Base-by-base conservation (phyloP, 2,797 vertebrate species). In the Catharus ustulatus region DNA sequence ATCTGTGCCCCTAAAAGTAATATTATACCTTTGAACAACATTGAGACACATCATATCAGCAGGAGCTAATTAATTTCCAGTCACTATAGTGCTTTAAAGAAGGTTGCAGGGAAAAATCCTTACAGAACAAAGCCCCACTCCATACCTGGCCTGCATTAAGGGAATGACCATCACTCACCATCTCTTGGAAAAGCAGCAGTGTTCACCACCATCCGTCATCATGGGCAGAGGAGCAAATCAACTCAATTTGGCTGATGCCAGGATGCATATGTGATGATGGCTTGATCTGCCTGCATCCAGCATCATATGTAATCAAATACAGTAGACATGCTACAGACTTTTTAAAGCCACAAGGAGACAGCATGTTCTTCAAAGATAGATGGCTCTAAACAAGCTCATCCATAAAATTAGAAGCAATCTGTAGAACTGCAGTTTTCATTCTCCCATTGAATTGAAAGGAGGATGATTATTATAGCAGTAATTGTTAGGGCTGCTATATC, bases 381-480 rank as follows among this genome's bases (percentile, higher is more conserved):
- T 30, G 16, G 58, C 55, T 89, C 86, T 87, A 76, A 90, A 93
- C 32, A 95, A 94, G 77, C 26, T 87, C 67, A 55, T 54, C 84
- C 29, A 94, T 81, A 94, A 94, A 93, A 96, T 93, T 63, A 95
- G 80, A 89, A 89, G 62, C 68, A 85, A 80, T 81, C 36, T 71
- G 63, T 58, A 89, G 69, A 85, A 64, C 63, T 75, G 54, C 23
- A 82, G 85, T 91, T 84, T 96, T 45, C 52, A 82, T 94, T 92
- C 36, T 94, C 69, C 45, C 48, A 62, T 51, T 61, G 87, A 94
- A 93, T 48, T 94, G 73, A 81, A 94, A 78, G 49, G 68, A 95
- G 22, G n/a, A 79, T 73, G 26, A 91, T 91, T 94, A 89, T 88
- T 89, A 94, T 10, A 94, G 79, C 63, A 90, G 72, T 82, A 91